Percentiles rank a stretch among this genome's conserved stretches.
phyloP scores from a whole-genome alignment of 2,797 vertebrate genomes.

The Crypturellus tataupa region DNA sequence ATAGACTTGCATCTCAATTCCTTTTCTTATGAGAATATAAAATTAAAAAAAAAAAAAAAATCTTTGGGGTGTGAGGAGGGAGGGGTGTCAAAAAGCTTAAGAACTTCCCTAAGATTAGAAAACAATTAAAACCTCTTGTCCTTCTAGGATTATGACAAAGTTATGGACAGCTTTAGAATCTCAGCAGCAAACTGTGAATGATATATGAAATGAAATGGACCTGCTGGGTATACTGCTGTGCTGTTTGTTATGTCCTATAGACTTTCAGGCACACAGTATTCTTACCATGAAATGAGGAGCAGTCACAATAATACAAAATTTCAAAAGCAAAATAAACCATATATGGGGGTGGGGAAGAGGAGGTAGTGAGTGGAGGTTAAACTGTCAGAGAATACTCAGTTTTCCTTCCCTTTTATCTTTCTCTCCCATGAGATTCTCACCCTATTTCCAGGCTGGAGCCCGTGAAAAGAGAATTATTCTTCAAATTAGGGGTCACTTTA shows the following conservation, averaged over 20 bases:
- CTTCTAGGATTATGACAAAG: background rate
- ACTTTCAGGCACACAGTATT: conserved; percentile 20
- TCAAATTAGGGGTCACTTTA: background rate
- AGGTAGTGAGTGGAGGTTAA: background rate
- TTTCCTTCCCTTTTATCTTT: background rate
- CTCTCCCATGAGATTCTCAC: background rate
- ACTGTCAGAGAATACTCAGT: background rate
- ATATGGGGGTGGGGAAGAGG: background rate
- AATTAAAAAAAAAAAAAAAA: background rate
- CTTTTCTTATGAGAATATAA: background rate
- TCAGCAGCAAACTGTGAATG: conserved; percentile 19
- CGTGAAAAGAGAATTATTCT: conserved; percentile 23
- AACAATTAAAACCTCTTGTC: background rate
- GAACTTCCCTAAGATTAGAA: background rate
- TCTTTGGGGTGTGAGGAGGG: background rate
- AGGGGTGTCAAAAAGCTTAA: background rate
- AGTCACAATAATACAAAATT: conserved; percentile 3
- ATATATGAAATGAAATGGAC: background rate
- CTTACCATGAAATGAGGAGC: background rate
- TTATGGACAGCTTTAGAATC: background rate
- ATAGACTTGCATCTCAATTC: background rate
- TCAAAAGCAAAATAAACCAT: background rate
- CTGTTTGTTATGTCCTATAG: background rate
- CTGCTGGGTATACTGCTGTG: background rate
- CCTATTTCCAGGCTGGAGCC: conserved; percentile 3